phyloP scores from a whole-genome alignment of 1,140 invertebrate species.

The Bombyx mandarina region DNA sequence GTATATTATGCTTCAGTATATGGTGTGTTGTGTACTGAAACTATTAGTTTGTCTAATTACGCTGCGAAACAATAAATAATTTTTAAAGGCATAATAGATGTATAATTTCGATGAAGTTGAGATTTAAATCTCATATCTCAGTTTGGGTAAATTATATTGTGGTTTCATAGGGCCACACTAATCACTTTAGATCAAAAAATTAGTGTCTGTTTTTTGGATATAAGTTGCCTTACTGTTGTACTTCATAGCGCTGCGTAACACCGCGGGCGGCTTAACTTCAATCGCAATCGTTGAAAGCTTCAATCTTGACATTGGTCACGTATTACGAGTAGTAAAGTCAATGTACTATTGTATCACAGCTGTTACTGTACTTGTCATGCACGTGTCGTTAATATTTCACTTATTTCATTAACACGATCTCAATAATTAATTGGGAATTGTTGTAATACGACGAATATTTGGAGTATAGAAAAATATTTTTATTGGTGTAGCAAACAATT shows the following conservation, averaged over 20 bases:
- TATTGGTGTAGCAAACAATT: background rate
- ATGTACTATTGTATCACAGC: slow-evolving; percentile 1
- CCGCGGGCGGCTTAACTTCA: slow-evolving; percentile 1
- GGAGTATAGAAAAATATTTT: background rate
- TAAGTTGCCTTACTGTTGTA: background rate
- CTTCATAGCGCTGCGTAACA: background rate
- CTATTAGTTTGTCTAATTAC: too few species aligned
- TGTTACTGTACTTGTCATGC: slow-evolving; percentile 2
- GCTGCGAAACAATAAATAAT: too few species aligned
- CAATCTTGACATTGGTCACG: slow-evolving; percentile 6
- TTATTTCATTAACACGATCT: background rate
- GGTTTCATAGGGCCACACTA: background rate
- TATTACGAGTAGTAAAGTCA: slow-evolving; percentile 1
- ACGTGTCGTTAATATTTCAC: background rate
- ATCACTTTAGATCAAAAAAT: background rate
- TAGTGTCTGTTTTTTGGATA: background rate
- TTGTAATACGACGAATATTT: background rate
- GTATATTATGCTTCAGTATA: too few species aligned
- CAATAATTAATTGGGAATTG: background rate
- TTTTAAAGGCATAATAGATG: too few species aligned
- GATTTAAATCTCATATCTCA: too few species aligned
- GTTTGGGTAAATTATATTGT: too few species aligned
- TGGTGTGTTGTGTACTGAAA: too few species aligned
- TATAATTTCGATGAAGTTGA: too few species aligned
- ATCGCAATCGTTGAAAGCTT: slow-evolving; percentile 4